Percentiles rank a stretch among this genome's conserved stretches.
Conservation (phyloP, 2,113 vertebrate species). For the Silurus meridionalis region DNA sequence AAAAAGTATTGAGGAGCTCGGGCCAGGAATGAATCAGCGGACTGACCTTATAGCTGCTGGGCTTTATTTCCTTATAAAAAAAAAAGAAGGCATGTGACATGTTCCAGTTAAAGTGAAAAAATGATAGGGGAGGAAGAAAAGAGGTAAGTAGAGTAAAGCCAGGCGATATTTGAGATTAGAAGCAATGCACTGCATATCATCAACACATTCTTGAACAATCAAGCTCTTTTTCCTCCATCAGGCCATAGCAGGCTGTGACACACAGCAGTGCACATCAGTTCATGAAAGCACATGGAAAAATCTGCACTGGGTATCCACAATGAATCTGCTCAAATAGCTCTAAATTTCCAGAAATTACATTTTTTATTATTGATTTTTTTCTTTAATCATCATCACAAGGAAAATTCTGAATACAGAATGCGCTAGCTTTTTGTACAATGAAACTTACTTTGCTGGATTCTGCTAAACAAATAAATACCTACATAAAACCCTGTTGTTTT, state of each 20-base stretch:
- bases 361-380: neutral
- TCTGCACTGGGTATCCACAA: neutral
- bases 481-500: no score
- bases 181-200: conserved; percentile 20
- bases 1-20: neutral
- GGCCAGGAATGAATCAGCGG: conserved; percentile 10
- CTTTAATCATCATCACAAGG: neutral
- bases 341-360: neutral
- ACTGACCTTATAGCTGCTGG: neutral
- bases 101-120: neutral
- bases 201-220: conserved; percentile 41
- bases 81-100: conserved; percentile 1
- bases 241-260: conserved; percentile 18
- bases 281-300: conserved; percentile 37
- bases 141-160: neutral
- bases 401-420: neutral
- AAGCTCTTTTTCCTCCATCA: conserved; percentile 14
- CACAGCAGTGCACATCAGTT: conserved; percentile 25
- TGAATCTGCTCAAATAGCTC: conserved; percentile 1
- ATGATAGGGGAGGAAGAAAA: neutral
- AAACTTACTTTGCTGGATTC: neutral
- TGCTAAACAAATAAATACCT: neutral
- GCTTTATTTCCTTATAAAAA: neutral
- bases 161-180: neutral
- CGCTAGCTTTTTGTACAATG: neutral